Conservation (phyloP, 1,140 invertebrate species). For the Onthophagus taurus region DNA sequence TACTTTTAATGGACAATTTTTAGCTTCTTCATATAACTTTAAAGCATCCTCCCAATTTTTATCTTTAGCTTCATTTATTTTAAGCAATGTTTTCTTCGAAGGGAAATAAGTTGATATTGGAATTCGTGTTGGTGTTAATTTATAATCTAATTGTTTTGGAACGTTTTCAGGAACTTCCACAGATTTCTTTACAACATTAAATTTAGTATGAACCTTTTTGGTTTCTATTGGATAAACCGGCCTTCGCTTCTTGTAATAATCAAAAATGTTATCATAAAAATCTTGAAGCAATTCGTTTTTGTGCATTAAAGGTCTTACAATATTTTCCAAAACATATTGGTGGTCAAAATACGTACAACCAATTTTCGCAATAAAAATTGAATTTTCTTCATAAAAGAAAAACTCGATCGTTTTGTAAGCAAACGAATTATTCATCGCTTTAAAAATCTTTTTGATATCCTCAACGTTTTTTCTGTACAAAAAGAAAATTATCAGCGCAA, state of each 20-base stretch:
- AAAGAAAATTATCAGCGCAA: slow-evolving; percentile 25
- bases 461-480: slow-evolving; percentile 17
- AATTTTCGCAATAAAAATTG: slow-evolving; percentile 19
- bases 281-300: slow-evolving; percentile 38
- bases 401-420: slow-evolving; percentile 34
- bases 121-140: slow-evolving; percentile 15
- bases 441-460: slow-evolving; percentile 35
- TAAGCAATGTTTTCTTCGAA: slow-evolving; percentile 34
- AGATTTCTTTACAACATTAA: background rate
- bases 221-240: background rate
- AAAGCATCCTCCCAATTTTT: slow-evolving; percentile 40
- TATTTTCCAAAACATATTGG: slow-evolving; percentile 40
- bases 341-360: slow-evolving; percentile 35
- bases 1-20: slow-evolving; percentile 19
- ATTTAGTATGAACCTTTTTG: background rate
- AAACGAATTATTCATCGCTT: slow-evolving; percentile 34
- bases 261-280: slow-evolving; percentile 20
- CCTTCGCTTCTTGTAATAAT: slow-evolving; percentile 5
- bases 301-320: slow-evolving; percentile 38
- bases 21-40: slow-evolving; percentile 36
- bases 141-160: slow-evolving; percentile 13
- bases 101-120: slow-evolving; percentile 34
- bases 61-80: slow-evolving; percentile 32
- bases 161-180: background rate
- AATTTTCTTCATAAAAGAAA: slow-evolving; percentile 25